Base-by-base conservation (phyloP, 1,140 invertebrate genomes). In the Leptoteleia sp. region DNA sequence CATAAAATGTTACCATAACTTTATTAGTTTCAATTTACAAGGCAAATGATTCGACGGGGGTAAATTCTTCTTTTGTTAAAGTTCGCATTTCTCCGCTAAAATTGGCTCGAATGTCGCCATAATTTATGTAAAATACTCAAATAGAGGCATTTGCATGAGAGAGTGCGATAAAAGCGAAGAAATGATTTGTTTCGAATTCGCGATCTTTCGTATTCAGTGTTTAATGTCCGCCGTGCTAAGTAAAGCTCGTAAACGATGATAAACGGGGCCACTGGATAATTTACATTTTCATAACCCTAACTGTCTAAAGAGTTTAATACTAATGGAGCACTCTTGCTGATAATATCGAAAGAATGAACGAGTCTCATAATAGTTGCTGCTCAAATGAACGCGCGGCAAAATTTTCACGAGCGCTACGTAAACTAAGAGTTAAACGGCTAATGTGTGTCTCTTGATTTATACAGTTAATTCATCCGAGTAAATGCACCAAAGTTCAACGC, bases 161-260 rank as follows among this genome's bases (percentile, higher is more conserved):
- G 52, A 65, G 13, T 43, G 16, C 29, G 76, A 72, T 72, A 78
- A 78, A 72, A 62, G 47, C 50, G 35, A 27, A 71, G 59, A 67
- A 52, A 71, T 71, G 61, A 71, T 71, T 65, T 65, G 67, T 61
- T 78, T 78, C 47, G 75, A 72, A 72, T 72, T 45, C 45, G 55
- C 67, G 68, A 64, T 72, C 67, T 68, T 65, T 72, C 76, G 61
- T 76, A 67, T 45, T 29, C 62, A n/a, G 43, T 52, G 40, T 67
- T 73, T 79, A 82, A 79, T 73, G 70, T 75, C 75, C 25, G 70
- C 76, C 71, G 75, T 72, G 75, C 70, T 79, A 82, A 82, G 78
- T 82, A 78, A 73, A 78, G 67, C 75, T 82, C 79, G 75, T 82
- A 82, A 82, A 82, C 77, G 80, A 59, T 78, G 73, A 81, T 76